Evolutionary conservation across 30 jellyfish, hydroid and myxozoan species (phyloP).

Genomic region (Aurelia aurita): DNA sequence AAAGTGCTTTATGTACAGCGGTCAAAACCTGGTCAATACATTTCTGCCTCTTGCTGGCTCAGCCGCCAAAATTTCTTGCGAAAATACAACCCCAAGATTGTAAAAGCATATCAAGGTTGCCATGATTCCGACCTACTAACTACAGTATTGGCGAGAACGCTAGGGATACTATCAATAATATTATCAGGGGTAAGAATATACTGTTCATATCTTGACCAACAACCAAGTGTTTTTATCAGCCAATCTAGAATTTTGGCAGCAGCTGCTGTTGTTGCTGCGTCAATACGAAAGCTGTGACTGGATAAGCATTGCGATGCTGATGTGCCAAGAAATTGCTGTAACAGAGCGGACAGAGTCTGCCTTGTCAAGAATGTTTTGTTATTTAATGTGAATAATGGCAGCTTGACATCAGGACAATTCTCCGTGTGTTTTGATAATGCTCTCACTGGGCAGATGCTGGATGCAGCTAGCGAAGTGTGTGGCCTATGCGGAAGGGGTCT

Average conservation of each 20-base stretch:
- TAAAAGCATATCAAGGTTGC: constrained; percentile 8
- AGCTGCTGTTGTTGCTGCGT: constrained; percentile 33
- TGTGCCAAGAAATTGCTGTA: neutral
- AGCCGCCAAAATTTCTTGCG: constrained; percentile 25
- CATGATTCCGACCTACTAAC: constrained; percentile 19
- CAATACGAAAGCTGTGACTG: constrained; percentile 33
- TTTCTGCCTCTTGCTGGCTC: too few species aligned
- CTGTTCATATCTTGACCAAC: constrained; percentile 29
- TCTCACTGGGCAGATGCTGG: neutral
- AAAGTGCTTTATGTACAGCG: too few species aligned
- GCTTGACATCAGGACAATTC: constrained; percentile 1
- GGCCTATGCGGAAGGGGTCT: constrained; percentile 41
- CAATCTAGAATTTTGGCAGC: constrained; percentile 11
- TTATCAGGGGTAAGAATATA: constrained; percentile 19
- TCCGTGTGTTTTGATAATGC: neutral
- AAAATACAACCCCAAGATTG: constrained; percentile 20
- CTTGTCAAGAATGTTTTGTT: neutral
- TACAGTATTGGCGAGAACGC: neutral
- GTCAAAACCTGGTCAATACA: too few species aligned
- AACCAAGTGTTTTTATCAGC: constrained; percentile 32
- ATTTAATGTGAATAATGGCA: neutral
- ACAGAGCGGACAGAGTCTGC: neutral
- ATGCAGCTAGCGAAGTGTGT: neutral
- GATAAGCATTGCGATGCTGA: neutral
- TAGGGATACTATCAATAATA: neutral